These are phyloP conservation scores for Catharus fuscescens DNA, from an alignment of 2,113 vertebrate species.

Conservation along the genomic window DNA sequence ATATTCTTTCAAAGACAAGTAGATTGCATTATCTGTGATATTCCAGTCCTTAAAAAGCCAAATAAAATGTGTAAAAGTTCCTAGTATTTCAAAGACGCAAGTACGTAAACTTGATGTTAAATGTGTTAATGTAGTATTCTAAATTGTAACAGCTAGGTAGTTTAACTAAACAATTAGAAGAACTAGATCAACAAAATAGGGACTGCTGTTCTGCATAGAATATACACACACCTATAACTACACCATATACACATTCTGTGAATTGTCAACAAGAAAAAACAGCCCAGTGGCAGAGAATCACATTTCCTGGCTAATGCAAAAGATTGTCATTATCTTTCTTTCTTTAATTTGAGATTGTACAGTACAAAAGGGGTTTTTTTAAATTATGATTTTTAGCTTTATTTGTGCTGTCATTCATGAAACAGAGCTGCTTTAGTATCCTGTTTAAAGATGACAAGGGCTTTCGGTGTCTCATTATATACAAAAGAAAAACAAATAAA, in stretches of 20 bases:
- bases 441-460: slow-evolving; percentile 77
- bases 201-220: slow-evolving; percentile 68
- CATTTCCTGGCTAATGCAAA: slow-evolving; percentile 77
- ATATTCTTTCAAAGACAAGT: slow-evolving; percentile 78
- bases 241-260: slow-evolving; percentile 64
- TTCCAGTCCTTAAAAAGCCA: slow-evolving; percentile 82
- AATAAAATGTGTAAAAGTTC: slow-evolving; percentile 81
- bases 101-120: slow-evolving; percentile 80
- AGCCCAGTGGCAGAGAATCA: slow-evolving; percentile 71
- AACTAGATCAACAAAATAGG: slow-evolving; percentile 75
- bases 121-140: slow-evolving; percentile 80
- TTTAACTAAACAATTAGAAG: slow-evolving; percentile 78
- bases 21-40: slow-evolving; percentile 79
- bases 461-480: slow-evolving; percentile 73
- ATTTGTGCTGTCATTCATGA: slow-evolving; percentile 79
- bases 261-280: slow-evolving; percentile 55
- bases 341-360: slow-evolving; percentile 77
- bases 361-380: slow-evolving; percentile 64
- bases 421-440: slow-evolving; percentile 74
- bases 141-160: slow-evolving; percentile 80
- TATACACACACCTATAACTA: slow-evolving; percentile 57
- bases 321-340: slow-evolving; percentile 71
- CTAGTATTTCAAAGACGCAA: slow-evolving; percentile 81
- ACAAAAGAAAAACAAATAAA: slow-evolving; percentile 74
- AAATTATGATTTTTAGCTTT: slow-evolving; percentile 79